Evolutionary conservation across 2,113 vertebrate genomes (phyloP), one percentile per base, ranked within the genome.

Genomic region (Pedetes capensis): DNA sequence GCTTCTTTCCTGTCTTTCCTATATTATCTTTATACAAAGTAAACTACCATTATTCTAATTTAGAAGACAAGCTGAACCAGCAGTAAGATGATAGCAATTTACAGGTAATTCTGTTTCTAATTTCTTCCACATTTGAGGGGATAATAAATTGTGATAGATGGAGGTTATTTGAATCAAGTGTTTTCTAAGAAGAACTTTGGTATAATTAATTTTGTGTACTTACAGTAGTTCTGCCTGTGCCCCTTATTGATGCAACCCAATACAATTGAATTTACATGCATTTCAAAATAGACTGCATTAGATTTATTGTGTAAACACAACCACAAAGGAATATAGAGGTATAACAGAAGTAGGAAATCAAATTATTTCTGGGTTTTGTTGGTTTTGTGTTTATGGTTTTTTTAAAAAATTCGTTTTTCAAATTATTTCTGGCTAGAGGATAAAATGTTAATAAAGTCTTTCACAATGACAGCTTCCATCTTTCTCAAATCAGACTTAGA

Each of bases 401-500:
- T n/a, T n/a, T n/a, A n/a, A n/a, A n/a, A n/a, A n/a, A n/a, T n/a
- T n/a, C n/a, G n/a, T n/a, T n/a, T n/a, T n/a, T n/a, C n/a, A n/a
- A n/a, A n/a, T n/a, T n/a, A 79, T 93, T 93, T 96, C 80, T 93
- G 53, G 64, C 39, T 80, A 94, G 63, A 95, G 34, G 44, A 78
- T 89, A 27, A 95, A 92, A 13, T 89, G 63, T 95, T 97, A 87
- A 85, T 82, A 94, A 91, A 93, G 53, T 82, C 63, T 89, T 94
- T 94, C 42, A 85, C 89, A 47, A 93, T 95, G 92, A 76, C 13
- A 74, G 9, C 57, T 95, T 88, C 68, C 55, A 89, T 87, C 49
- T 83, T 96, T 93, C 80, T 89, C 66, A 88, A 69, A 32, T 94
- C 68, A 96, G 86, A 91, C 64, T 92, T 94, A 34, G 72, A 51